These are phyloP conservation scores for Rhynchonycteris naso DNA, from an alignment of 2,797 vertebrate species.

Conservation along the genomic window DNA sequence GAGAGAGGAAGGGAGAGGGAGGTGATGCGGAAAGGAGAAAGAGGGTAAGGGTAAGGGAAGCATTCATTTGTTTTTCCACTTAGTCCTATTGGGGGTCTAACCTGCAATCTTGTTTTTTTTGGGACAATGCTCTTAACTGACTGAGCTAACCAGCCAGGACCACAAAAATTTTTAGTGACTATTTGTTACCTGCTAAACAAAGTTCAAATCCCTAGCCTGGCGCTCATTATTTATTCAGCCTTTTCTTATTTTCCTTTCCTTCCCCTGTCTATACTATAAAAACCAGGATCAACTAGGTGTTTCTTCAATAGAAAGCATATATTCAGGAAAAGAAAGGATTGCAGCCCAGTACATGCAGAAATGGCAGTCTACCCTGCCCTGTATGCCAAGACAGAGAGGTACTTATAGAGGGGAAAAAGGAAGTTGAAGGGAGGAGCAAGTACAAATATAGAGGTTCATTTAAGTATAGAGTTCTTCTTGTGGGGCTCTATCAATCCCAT, in stretches of 20 bases:
- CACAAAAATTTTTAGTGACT: not conserved
- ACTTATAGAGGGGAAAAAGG: not conserved
- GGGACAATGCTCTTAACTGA: no score
- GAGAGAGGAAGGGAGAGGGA: no score
- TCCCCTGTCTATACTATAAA: not conserved
- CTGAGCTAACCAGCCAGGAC: not conserved
- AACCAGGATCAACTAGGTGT: not conserved
- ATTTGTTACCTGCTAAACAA: conserved; percentile 1
- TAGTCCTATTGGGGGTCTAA: no score
- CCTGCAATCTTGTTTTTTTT: no score
- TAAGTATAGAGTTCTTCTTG: not conserved
- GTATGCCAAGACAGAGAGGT: not conserved
- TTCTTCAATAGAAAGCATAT: not conserved
- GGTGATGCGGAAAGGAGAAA: no score
- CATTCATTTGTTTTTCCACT: no score
- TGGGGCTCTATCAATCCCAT: not conserved
- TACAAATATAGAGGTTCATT: not conserved
- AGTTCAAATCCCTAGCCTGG: not conserved
- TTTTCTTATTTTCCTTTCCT: not conserved
- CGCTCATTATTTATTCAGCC: not conserved
- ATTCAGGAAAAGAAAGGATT: not conserved
- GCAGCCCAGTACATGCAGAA: not conserved
- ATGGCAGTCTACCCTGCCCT: not conserved
- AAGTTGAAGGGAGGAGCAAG: not conserved
- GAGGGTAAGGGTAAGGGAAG: no score